Base-by-base conservation (phyloP, 2,888 invertebrate genomes). In the Drosophila barbarae region DNA sequence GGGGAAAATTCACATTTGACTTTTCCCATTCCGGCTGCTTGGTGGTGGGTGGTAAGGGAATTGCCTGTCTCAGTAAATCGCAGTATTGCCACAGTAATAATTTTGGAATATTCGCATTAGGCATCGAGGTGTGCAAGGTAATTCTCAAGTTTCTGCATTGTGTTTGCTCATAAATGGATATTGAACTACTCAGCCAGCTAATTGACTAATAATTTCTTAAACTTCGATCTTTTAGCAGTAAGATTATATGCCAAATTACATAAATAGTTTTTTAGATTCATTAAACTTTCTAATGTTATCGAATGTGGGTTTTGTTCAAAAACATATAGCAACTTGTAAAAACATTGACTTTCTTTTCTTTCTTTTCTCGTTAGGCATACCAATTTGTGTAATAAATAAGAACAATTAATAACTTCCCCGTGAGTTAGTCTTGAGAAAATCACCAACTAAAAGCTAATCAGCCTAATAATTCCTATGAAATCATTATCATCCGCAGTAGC, bases 401-500 rank as follows among this genome's bases (percentile, higher is more conserved):
- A 23, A 44, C 23, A 54, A 55, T 21, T 54, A 55, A 39, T 58
- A 15, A 15, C 3, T 42, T 55, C 15, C 3, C 21, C 21, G 21
- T 21, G 21, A 21, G 21, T 21, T 30, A 10, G 18, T 18, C 18
- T 18, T 18, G 18, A 18, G 18, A 34, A 38, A 38, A 46, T 32
- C 60, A 65, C 28, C 38, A 53, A 58, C 51, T 54, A 51, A 65
- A 64, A 64, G 57, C 76, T 63, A 61, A 73, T 77, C 72, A 68
- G 41, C 59, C 68, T 68, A 66, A 75, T 74, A 61, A 69, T 58
- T 49, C 47, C 59, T 67, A 51, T 67, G 13, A 32, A 50, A 65
- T 65, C 67, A 67, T 67, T 61, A 70, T 65, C 58, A 58, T 39
- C 35, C 13, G 42, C 23, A 46, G 47, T 44, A 49, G 58, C 51